Evolutionary conservation across 2,797 vertebrate genomes (phyloP).

Genomic region (Pitangus sulphuratus): DNA sequence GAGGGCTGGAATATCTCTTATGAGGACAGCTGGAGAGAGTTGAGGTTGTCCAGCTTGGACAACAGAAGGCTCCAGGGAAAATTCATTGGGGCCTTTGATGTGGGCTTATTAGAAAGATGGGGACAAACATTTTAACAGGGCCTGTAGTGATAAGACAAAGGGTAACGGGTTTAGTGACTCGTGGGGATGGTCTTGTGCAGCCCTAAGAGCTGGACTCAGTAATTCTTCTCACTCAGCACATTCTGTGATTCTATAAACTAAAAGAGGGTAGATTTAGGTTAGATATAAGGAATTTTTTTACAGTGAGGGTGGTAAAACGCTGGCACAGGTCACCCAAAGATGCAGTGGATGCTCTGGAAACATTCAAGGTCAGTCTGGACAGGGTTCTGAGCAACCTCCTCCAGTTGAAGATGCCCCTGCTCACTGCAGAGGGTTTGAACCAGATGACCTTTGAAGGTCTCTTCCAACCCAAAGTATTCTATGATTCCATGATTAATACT

Average conservation of each 20-base stretch:
- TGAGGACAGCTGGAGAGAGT: background rate
- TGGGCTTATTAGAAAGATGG: background rate
- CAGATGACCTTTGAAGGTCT: background rate
- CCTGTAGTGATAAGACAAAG: background rate
- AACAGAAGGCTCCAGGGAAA: background rate
- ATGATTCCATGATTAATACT: background rate
- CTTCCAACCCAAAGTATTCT: background rate
- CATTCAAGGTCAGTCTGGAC: background rate
- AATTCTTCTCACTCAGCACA: background rate
- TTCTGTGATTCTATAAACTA: background rate
- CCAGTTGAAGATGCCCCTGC: background rate
- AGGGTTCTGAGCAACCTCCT: background rate
- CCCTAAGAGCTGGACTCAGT: background rate
- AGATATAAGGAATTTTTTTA: background rate
- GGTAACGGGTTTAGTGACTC: background rate
- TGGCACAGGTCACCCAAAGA: background rate
- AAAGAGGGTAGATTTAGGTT: background rate
- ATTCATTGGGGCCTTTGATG: background rate
- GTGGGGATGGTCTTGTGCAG: background rate
- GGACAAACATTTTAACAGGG: background rate
- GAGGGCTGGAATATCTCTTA: background rate
- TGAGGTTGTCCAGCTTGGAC: background rate
- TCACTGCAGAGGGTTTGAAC: background rate
- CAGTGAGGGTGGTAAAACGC: background rate
- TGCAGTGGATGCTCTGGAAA: background rate